phyloP scores from a whole-genome alignment of 92 coral and sea anemone species.

The Isaurus tuberculatus region DNA sequence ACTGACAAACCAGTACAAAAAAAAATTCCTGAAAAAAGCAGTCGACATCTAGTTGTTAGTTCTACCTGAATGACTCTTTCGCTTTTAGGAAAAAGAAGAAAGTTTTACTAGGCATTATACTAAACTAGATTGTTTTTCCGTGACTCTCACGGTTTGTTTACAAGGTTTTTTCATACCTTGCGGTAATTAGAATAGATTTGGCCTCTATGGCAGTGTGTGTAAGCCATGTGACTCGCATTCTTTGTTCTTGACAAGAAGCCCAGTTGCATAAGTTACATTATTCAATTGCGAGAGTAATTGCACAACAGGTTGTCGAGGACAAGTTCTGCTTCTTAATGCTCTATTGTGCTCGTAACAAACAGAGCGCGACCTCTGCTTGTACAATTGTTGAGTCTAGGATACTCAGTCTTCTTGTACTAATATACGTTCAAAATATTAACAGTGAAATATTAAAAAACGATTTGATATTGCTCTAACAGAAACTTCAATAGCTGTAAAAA shows the following conservation, averaged over 20 bases:
- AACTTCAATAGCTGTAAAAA: conserved; percentile 16
- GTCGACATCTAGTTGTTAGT: background rate
- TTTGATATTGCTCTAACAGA: conserved; percentile 3
- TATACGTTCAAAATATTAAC: background rate
- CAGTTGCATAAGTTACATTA: background rate
- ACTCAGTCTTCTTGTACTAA: background rate
- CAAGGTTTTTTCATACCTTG: background rate
- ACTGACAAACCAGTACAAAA: background rate
- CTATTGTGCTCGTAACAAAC: conserved; percentile 25
- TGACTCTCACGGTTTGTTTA: conserved; percentile 19
- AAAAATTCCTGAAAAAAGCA: background rate
- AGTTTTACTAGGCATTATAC: background rate
- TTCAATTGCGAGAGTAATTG: conserved; percentile 8
- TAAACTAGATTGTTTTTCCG: background rate
- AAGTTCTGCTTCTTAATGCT: conserved; percentile 11
- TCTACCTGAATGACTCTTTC: background rate
- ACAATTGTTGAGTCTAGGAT: background rate
- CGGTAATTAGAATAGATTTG: conserved; percentile 17
- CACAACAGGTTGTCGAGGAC: conserved; percentile 22
- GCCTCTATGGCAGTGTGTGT: background rate
- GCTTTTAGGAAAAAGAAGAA: background rate
- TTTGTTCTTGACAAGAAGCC: conserved; percentile 22
- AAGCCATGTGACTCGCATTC: conserved; percentile 40
- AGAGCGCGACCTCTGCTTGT: background rate
- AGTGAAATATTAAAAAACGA: background rate